Evolutionary conservation across 2,888 invertebrate species (phyloP).

Genomic region (Carcina quercana): DNA sequence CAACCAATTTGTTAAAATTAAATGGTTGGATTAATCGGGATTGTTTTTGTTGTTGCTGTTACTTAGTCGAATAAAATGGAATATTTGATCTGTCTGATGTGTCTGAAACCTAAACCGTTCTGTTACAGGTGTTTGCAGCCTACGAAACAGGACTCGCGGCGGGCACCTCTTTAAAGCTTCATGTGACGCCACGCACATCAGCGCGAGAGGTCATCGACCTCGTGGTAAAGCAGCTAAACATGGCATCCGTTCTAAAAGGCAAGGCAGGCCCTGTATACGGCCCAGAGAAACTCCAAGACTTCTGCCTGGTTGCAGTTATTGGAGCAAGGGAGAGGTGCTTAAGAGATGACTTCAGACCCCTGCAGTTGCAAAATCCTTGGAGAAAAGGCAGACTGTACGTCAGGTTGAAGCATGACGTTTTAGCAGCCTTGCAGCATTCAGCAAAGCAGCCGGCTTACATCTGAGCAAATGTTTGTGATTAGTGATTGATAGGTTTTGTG

Average conservation of each 20-base stretch:
- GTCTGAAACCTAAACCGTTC: slow-evolving; percentile 6
- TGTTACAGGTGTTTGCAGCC: slow-evolving; percentile 92
- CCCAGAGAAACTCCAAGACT: slow-evolving; percentile 87
- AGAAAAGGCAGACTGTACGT: slow-evolving; percentile 95
- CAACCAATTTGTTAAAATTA: too few species aligned
- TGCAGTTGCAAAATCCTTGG: slow-evolving; percentile 97
- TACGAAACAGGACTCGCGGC: slow-evolving; percentile 95
- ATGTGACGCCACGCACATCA: slow-evolving; percentile 94
- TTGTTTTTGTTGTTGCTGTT: too few species aligned
- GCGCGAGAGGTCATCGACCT: slow-evolving; percentile 96
- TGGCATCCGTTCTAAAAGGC: slow-evolving; percentile 90
- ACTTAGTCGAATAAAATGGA: too few species aligned
- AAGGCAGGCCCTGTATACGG: slow-evolving; percentile 90
- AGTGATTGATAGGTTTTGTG: too few species aligned
- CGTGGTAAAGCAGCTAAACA: slow-evolving; percentile 96
- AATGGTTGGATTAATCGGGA: too few species aligned
- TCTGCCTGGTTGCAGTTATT: slow-evolving; percentile 96
- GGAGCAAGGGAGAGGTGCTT: slow-evolving; percentile 95
- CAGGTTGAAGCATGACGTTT: slow-evolving; percentile 90
- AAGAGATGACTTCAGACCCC: slow-evolving; percentile 93
- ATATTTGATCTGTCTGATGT: too few species aligned
- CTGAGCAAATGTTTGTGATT: too few species aligned
- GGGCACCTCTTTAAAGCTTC: slow-evolving; percentile 94
- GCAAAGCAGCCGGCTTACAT: slow-evolving; percentile 85
- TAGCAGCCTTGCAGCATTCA: slow-evolving; percentile 91